Evolutionary conservation across 2,113 vertebrate species (phyloP).

Genomic region (Cathartes aura): DNA sequence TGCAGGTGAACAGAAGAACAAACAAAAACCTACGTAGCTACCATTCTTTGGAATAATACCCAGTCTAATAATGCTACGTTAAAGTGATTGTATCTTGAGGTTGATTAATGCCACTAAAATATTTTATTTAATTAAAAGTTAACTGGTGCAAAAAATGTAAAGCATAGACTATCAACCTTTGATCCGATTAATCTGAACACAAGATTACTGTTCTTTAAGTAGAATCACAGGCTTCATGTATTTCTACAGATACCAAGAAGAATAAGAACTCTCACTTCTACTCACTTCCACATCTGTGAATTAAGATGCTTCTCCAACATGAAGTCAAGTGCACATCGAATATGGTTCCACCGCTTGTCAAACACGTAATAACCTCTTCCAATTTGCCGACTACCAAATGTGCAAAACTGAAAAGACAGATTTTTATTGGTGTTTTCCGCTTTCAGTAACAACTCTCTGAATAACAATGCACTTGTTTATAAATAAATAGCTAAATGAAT

Average conservation of each 20-base stretch:
- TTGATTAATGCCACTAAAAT: not conserved
- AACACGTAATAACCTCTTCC: slow-evolving; percentile 94
- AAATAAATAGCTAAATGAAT: not conserved
- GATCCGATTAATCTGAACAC: not conserved
- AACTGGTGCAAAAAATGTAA: not conserved
- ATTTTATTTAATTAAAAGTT: not conserved
- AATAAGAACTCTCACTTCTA: not conserved
- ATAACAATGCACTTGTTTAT: not conserved
- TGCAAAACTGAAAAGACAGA: slow-evolving; percentile 88
- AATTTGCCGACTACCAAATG: slow-evolving; percentile 94
- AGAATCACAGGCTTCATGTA: not conserved
- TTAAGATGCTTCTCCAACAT: slow-evolving; percentile 99
- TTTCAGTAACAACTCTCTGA: not conserved
- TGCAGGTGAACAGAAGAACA: slow-evolving; percentile 42
- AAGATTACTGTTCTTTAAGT: not conserved
- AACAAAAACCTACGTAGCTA: not conserved
- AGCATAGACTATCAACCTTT: not conserved
- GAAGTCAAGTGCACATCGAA: slow-evolving; percentile 89
- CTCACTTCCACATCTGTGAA: slow-evolving; percentile 98
- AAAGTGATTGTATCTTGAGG: not conserved
- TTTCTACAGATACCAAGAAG: not conserved
- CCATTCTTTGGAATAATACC: not conserved
- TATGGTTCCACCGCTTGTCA: slow-evolving; percentile 93
- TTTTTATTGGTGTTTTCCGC: not conserved
- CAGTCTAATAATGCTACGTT: not conserved